Conservation (phyloP, 2,113 vertebrate species). For the Cyanistes caeruleus region DNA sequence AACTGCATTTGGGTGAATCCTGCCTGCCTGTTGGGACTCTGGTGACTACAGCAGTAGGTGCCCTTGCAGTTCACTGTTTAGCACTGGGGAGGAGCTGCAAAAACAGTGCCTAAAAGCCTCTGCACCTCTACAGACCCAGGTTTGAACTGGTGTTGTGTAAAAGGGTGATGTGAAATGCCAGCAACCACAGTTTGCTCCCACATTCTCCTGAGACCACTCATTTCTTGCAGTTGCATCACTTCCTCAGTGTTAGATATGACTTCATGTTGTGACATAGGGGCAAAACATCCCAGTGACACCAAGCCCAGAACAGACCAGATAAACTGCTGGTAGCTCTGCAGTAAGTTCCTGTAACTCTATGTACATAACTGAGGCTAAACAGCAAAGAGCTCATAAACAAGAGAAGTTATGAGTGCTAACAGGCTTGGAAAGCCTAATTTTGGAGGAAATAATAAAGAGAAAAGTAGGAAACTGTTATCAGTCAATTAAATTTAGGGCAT, state of each 20-base stretch:
- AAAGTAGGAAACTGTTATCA: background rate
- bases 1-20: background rate
- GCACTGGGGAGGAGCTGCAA: background rate
- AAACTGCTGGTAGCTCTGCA: background rate
- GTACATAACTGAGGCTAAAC: background rate
- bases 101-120: background rate
- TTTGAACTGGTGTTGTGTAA: background rate
- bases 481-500: background rate
- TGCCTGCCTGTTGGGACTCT: background rate
- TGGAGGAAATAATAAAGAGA: background rate
- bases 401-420: background rate
- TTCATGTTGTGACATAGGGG: background rate
- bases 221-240: background rate
- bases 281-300: background rate
- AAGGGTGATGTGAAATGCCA: background rate
- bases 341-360: background rate
- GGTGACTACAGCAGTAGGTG: background rate
- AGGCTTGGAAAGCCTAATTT: background rate
- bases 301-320: background rate
- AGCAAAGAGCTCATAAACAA: background rate
- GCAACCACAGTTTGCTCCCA: background rate
- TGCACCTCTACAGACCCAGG: background rate
- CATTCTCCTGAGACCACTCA: accelerated
- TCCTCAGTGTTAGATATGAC: background rate
- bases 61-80: background rate